Evolutionary conservation across 2,113 vertebrate genomes (phyloP).

Genomic region (Dryoscopus gambensis): DNA sequence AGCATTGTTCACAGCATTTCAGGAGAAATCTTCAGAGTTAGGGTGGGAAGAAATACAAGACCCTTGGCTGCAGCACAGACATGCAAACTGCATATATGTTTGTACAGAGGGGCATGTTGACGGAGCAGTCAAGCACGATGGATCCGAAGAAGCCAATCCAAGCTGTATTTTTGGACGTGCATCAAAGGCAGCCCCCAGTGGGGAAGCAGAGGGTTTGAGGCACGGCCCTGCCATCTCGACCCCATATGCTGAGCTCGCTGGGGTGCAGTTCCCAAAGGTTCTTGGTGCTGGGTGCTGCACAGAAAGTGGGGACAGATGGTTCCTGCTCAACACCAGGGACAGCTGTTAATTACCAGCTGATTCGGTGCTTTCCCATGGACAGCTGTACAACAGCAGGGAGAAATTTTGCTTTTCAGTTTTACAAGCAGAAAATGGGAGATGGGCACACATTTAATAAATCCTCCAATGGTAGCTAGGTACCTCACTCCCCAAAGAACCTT

Average conservation of each 20-base stretch:
- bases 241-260: not conserved
- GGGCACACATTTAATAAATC: not conserved
- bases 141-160: not conserved
- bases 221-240: rapidly evolving
- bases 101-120: not conserved
- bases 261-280: not conserved
- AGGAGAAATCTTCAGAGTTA: not conserved
- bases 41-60: not conserved
- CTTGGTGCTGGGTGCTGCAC: not conserved
- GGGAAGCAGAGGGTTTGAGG: not conserved
- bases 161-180: not conserved
- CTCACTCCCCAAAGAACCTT: not conserved
- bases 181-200: not conserved
- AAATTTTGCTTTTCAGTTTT: not conserved
- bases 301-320: not conserved
- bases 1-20: rapidly evolving
- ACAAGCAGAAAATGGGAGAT: not conserved
- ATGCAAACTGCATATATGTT: not conserved
- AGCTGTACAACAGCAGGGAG: not conserved
- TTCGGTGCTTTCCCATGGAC: not conserved
- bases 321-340: not conserved
- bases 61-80: not conserved
- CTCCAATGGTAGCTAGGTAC: not conserved
- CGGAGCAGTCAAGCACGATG: not conserved
- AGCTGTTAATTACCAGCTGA: not conserved